Conservation (phyloP, 1,140 invertebrate genomes). For the Hyposmocoma kahamanoa region DNA sequence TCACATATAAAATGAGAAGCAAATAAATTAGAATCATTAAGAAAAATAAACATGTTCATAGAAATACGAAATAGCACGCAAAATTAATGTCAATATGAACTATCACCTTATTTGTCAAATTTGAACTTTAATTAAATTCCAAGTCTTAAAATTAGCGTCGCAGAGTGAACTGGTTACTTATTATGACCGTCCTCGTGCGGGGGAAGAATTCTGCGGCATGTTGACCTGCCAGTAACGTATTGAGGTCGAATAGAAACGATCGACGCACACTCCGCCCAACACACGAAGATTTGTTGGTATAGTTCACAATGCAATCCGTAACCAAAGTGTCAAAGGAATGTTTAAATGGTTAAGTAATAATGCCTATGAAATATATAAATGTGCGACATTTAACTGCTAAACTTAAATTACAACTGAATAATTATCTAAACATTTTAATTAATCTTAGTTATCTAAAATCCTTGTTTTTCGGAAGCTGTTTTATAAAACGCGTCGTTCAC, state of each 20-base stretch:
- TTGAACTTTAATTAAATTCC: constrained; percentile 62
- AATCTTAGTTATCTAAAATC: constrained; percentile 65
- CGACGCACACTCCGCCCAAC: constrained; percentile 9
- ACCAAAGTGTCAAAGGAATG: constrained; percentile 68
- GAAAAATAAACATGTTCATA: constrained; percentile 57
- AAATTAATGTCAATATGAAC: constrained; percentile 64
- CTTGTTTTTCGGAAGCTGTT: constrained; percentile 65
- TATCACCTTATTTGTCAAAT: constrained; percentile 67
- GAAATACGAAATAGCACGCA: constrained; percentile 62
- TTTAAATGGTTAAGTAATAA: constrained; percentile 71
- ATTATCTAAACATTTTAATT: constrained; percentile 65
- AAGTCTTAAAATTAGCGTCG: constrained; percentile 60
- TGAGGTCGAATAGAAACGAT: not conserved
- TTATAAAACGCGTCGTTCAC: constrained; percentile 64
- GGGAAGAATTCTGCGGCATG: not conserved
- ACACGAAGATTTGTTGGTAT: constrained; percentile 4
- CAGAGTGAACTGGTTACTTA: constrained; percentile 33
- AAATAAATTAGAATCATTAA: constrained; percentile 62
- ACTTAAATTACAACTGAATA: constrained; percentile 72
- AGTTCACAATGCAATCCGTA: constrained; percentile 47
- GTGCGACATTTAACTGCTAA: constrained; percentile 69
- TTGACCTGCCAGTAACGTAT: not conserved
- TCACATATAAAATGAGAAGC: constrained; percentile 49
- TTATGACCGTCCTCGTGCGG: not conserved
- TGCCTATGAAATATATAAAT: constrained; percentile 68